These are phyloP conservation scores for Stylophora pistillata DNA, from an alignment of 64 coral and sea anemone species.

Conservation along the genomic window DNA sequence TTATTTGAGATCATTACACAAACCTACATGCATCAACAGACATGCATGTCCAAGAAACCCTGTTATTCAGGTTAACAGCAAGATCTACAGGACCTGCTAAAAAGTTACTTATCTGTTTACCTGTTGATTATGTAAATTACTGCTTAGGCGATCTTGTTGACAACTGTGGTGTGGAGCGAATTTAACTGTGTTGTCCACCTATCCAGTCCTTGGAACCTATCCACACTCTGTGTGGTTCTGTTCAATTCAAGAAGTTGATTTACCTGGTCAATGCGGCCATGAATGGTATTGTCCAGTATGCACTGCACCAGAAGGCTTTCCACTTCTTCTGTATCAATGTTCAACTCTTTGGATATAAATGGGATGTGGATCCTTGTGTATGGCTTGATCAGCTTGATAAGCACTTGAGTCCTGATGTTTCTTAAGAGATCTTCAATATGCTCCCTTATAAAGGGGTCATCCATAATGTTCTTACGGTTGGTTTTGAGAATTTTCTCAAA, in stretches of 20 bases:
- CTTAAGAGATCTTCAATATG: constrained; percentile 99
- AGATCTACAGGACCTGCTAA: background rate
- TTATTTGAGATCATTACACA: background rate
- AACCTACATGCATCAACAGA: background rate
- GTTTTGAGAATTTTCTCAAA: constrained; percentile 99
- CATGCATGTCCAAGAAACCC: background rate
- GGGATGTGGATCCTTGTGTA: constrained; percentile 99
- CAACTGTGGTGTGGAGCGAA: constrained; percentile 86
- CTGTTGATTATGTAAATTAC: background rate
- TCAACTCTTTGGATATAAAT: constrained; percentile 97
- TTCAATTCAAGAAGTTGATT: constrained; percentile 95
- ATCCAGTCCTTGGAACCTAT: constrained; percentile 87
- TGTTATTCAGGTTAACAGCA: background rate
- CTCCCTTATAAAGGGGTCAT: constrained; percentile 97
- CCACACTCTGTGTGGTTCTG: constrained; percentile 86
- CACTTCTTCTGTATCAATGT: constrained; percentile 98
- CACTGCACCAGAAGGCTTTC: constrained; percentile 96
- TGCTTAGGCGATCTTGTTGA: constrained; percentile 94
- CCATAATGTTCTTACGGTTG: constrained; percentile 99
- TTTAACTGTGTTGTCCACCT: constrained; percentile 96
- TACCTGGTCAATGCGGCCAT: constrained; percentile 97
- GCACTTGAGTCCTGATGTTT: constrained; percentile 96
- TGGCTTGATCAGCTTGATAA: constrained; percentile 99
- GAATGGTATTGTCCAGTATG: constrained; percentile 98
- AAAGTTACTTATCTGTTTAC: background rate